Percentiles rank a stretch among this genome's conserved stretches.
phyloP scores from a whole-genome alignment of 2,113 vertebrate species.

The Phylloscopus trochiloides region DNA sequence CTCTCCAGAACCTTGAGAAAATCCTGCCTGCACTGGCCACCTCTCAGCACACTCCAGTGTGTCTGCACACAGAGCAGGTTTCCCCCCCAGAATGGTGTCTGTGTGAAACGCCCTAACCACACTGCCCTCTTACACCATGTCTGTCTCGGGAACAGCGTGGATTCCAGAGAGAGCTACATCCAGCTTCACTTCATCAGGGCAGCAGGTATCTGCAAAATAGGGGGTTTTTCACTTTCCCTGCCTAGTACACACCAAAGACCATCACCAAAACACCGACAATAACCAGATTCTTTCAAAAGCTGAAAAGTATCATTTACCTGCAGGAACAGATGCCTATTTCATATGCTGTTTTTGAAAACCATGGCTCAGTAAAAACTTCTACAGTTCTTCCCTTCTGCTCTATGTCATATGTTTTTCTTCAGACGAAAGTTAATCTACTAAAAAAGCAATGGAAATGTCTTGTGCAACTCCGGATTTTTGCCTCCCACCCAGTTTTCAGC shows the following conservation, averaged over 20 bases:
- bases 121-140: background rate
- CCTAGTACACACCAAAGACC: background rate
- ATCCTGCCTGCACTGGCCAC: background rate
- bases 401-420: background rate
- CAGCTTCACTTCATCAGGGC: background rate
- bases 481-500: background rate
- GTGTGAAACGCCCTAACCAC: background rate
- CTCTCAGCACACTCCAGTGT: background rate
- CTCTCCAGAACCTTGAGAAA: background rate
- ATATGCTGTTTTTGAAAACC: background rate
- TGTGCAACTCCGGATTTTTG: constrained; percentile 39
- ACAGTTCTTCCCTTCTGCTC: background rate
- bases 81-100: background rate
- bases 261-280: background rate
- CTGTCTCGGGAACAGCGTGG: background rate
- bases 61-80: background rate
- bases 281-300: background rate
- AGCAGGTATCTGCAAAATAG: background rate
- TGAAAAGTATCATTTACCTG: accelerated
- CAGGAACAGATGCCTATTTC: background rate
- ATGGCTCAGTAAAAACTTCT: background rate
- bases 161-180: background rate
- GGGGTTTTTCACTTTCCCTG: background rate
- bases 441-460: background rate
- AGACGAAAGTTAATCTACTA: background rate